Conservation (phyloP, 2,888 invertebrate genomes). For the Lycia hirtaria region DNA sequence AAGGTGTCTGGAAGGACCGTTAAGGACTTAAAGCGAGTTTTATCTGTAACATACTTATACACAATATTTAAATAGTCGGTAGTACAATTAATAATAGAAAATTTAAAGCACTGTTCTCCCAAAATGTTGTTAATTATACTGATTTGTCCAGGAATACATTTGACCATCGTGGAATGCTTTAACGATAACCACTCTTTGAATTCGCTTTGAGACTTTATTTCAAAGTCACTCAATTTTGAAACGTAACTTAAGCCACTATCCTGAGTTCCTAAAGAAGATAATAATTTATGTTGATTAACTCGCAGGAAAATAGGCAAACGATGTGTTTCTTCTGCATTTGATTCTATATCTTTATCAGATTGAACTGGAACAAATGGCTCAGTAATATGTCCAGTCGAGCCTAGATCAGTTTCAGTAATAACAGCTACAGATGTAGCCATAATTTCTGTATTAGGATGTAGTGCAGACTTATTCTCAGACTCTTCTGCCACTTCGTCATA, state of each 20-base stretch:
- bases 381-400: no score
- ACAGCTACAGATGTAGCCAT: constrained; percentile 33
- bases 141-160: constrained; percentile 56
- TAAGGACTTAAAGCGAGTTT: constrained; percentile 49
- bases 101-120: constrained; percentile 57
- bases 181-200: constrained; percentile 47
- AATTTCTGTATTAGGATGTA: constrained; percentile 66
- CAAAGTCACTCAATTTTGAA: constrained; percentile 20
- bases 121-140: constrained; percentile 46
- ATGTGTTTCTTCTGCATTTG: constrained; percentile 29
- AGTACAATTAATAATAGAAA: constrained; percentile 60
- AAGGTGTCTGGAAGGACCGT: constrained; percentile 58
- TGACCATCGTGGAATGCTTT: constrained; percentile 49
- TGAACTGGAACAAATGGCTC: constrained; percentile 17
- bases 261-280: constrained; percentile 56
- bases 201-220: constrained; percentile 28
- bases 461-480: constrained; percentile 39
- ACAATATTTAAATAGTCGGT: constrained; percentile 56
- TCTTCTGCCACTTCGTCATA: constrained; percentile 41
- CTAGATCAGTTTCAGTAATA: neutral
- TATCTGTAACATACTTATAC: constrained; percentile 60
- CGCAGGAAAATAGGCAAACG: constrained; percentile 54
- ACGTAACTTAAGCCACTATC: constrained; percentile 44
- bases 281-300: constrained; percentile 61
- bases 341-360: constrained; percentile 40